A percentile compares a stretch with the other conserved stretches of the same genome.
These are phyloP conservation scores for Samia ricini DNA, from an alignment of 1,140 invertebrate genomes.

Conservation along the genomic window DNA sequence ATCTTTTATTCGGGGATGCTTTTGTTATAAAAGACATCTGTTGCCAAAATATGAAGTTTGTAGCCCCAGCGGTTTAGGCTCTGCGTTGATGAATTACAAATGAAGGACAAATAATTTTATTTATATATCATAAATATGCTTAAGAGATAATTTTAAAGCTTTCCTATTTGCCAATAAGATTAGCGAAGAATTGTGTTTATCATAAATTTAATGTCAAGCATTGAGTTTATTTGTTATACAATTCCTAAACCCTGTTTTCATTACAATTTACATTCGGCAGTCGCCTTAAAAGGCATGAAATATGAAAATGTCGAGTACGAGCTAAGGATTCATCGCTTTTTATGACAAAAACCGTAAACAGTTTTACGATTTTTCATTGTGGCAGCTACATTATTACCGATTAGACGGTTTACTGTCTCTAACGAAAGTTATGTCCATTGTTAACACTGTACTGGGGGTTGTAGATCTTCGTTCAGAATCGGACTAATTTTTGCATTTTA, in stretches of 20 bases:
- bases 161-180: no score
- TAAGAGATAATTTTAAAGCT: no score
- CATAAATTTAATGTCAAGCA: neutral
- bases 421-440: slow-evolving; percentile 10
- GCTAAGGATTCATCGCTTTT: slow-evolving; percentile 12
- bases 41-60: no score
- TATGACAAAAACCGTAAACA: slow-evolving; percentile 18
- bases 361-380: slow-evolving; percentile 27
- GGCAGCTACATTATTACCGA: slow-evolving; percentile 13
- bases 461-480: neutral
- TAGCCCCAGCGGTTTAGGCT: no score
- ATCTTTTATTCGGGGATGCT: no score
- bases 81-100: no score
- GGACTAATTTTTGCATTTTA: no score
- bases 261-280: slow-evolving; percentile 23
- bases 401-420: slow-evolving; percentile 16
- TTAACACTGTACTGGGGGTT: slow-evolving; percentile 2
- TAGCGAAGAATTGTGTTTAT: no score
- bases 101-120: no score
- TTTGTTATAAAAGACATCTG: no score
- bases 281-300: slow-evolving; percentile 25
- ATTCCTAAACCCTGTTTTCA: slow-evolving; percentile 22
- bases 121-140: no score
- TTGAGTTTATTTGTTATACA: slow-evolving; percentile 18
- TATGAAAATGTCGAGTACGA: slow-evolving; percentile 19